Base-by-base conservation (phyloP, 2,113 vertebrate species). In the Ammospiza caudacuta region DNA sequence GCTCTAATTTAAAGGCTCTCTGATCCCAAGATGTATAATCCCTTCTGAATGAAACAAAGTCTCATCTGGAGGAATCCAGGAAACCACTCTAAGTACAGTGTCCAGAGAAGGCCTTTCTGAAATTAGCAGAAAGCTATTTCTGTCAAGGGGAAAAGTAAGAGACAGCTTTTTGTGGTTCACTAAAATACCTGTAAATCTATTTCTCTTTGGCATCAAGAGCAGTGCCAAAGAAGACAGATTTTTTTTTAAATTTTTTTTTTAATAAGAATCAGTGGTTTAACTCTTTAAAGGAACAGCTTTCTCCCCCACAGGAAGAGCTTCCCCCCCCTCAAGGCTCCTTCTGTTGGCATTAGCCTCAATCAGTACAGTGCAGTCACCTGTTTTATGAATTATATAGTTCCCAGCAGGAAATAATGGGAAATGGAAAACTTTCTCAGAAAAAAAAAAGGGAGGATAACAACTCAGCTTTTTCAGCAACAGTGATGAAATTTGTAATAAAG, bases 341-440 rank as follows among this genome's bases (percentile, higher is more conserved):
- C 83, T 79, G 23, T 31, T 39, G 33, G 58, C 47, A 68, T 84
- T 67, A 88, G 51, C 54, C 22, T 76, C 22, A 49, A 37, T 35
- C 64, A 83, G 47, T 70, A 54, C 54, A 89, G 31, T 44, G 19
- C 72, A 78, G 46, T 69, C 73, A 86, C 47, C 29, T 5, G 1
- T 43, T 89, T 58, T 81, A 70, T 59, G 28, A 79, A 67, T 70
- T 5, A 77, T 17, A 39, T 7, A 19, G 21, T 27, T 91, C 37
- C 39, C 59, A 83, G 57, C n/a, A 76, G 39, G 64, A 95, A 93
- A 81, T 41, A 86, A 88, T 14, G 57, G 39, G 68, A 83, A 83
- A 58, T 27, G 28, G 55, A 80, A 87, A 93, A 67, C 6, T 44
- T 59, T n/a, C 64, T 76, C 33, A 63, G 17, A 20, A 87, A 75